phyloP scores from a whole-genome alignment of 2,797 vertebrate species.

The Pyrocephalus nanus region DNA sequence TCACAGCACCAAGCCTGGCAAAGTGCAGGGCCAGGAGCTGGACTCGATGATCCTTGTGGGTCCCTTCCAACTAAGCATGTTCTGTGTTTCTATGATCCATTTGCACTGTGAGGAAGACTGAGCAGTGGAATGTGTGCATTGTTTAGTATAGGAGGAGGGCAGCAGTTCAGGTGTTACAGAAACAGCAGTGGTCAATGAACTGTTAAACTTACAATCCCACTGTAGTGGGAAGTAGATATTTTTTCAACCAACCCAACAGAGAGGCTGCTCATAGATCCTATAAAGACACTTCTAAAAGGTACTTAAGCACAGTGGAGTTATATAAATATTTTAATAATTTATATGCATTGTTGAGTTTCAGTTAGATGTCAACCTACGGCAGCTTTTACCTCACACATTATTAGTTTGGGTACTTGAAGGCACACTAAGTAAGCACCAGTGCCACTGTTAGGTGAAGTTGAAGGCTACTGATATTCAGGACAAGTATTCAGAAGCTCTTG shows the following conservation, averaged over 20 bases:
- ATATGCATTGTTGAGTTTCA: conserved; percentile 23
- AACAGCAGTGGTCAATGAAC: background rate
- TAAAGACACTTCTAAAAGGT: conserved; percentile 48
- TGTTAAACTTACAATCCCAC: background rate
- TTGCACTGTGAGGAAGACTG: background rate
- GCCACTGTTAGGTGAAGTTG: background rate
- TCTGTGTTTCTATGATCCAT: background rate
- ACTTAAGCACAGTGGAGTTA: conserved; percentile 48
- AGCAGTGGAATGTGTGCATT: background rate
- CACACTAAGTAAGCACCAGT: conserved; percentile 15
- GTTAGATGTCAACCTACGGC: background rate
- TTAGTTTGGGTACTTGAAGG: conserved; percentile 27
- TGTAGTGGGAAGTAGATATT: background rate
- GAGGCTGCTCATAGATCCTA: conserved; percentile 18
- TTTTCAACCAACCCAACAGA: conserved; percentile 5
- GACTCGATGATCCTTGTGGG: background rate
- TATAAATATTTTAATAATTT: conserved; percentile 66
- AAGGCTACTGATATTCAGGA: conserved; percentile 16
- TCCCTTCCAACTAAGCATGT: background rate
- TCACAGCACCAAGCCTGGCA: background rate
- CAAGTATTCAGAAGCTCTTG: conserved; percentile 20
- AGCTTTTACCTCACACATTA: conserved; percentile 15
- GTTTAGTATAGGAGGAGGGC: background rate
- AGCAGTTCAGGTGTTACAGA: conserved; percentile 15
- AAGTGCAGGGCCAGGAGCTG: background rate